Evolutionary conservation across 2,113 vertebrate genomes (phyloP), one percentile per base, ranked within the genome.

Genomic region (Plecturocebus donacophilus): DNA sequence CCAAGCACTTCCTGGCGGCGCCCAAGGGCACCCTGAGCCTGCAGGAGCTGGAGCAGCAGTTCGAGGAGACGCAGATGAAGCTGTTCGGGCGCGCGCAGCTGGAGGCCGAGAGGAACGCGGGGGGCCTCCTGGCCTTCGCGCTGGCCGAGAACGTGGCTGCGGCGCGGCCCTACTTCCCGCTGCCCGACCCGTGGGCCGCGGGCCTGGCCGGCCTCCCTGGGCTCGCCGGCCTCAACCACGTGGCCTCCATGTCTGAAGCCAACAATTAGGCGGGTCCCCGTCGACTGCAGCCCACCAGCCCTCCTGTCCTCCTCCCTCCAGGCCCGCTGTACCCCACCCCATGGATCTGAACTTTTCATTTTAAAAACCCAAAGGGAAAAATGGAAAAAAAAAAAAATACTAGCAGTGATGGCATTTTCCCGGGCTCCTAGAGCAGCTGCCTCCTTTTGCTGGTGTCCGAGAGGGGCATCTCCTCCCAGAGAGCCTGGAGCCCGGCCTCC

Each of bases 161-260:
- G 9, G 98, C 99, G 61, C 99, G 99, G 3, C 99, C 99, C 13
- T 99, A 99, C 98, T 99, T 99, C 92, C 98, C 99, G 0, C 98
- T 99, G 95, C 98, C 99, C 0, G 99, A 99, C 98, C 99, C 99
- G 8, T 99, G 99, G 99, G 99, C 99, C 96, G 97, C 99, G 0
- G 99, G 99, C 27, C 98, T 99, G 98, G 98, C 99, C 25, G 98
- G 99, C 5, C 98, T 99, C 97, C 99, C 99, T 1, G 97, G 98
- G 91, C 97, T 99, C 85, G 81, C 98, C 0, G 97, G 98, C 96
- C 99, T 99, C 14, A 98, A 99, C 87, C 99, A 99, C 0, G 96
- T 99, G 91, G 98, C 99, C 56, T 99, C 99, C 95, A 99, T 99
- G 97, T 98, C 99, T 0, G 99, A 99, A 97, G 95, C 99, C 0